Percentiles rank a stretch among this genome's conserved stretches.
Conservation (phyloP, 2,113 vertebrate genomes). For the Ochotona curzoniae region DNA sequence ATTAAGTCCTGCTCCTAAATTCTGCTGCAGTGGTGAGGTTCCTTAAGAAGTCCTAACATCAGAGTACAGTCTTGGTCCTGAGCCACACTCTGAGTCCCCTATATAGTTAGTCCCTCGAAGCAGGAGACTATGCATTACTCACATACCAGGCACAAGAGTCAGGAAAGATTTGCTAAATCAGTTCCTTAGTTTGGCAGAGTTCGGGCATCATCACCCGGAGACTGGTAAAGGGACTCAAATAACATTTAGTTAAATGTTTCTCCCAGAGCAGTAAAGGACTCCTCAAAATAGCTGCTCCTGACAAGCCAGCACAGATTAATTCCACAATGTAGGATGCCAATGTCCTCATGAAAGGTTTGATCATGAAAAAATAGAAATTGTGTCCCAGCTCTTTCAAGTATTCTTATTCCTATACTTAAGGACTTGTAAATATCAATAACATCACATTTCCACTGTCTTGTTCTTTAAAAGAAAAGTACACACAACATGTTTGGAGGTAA, state of each 20-base stretch:
- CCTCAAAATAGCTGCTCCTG: background rate
- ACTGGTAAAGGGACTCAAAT: background rate
- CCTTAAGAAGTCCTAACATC: background rate
- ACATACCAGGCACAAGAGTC: background rate
- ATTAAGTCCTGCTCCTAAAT: background rate
- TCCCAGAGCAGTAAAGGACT: background rate
- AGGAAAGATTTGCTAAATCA: background rate
- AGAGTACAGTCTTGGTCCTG: background rate
- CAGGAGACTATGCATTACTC: background rate
- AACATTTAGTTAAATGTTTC: constrained; percentile 11
- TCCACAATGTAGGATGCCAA: background rate
- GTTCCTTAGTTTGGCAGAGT: background rate
- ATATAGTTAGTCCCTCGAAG: background rate
- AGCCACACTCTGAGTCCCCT: background rate
- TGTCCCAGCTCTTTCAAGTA: background rate
- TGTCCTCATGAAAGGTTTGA: background rate
- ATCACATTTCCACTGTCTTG: background rate
- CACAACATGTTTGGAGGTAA: background rate
- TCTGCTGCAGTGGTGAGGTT: background rate
- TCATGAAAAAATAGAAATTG: background rate
- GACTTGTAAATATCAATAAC: constrained; percentile 16
- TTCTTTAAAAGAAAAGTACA: constrained; percentile 43
- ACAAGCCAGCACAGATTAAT: background rate
- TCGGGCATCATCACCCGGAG: background rate
- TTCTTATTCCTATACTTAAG: background rate